Percentiles rank a stretch among this genome's conserved stretches.
Evolutionary conservation across 1,140 invertebrate genomes (phyloP).

Genomic region (Drosophila novamexicana): DNA sequence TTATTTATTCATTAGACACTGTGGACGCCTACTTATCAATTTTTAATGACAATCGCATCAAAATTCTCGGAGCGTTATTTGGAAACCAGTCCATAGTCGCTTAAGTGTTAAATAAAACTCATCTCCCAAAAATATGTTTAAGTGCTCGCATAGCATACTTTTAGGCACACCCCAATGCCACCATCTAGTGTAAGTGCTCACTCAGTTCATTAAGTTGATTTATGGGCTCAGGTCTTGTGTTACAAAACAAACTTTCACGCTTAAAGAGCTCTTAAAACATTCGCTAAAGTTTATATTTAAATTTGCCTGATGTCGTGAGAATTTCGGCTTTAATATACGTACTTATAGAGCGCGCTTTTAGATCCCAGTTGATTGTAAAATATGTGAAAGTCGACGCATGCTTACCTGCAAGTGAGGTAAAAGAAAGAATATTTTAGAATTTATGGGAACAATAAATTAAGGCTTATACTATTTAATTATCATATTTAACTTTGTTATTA

Average conservation of each 20-base stretch:
- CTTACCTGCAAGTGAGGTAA: conserved; percentile 56
- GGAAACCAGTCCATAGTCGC: conserved; percentile 11
- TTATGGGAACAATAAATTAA: neutral
- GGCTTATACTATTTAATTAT: neutral
- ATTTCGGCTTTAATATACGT: conserved; percentile 2
- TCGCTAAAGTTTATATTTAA: conserved; percentile 11
- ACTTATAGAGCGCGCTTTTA: conserved; percentile 26
- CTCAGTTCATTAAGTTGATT: conserved; percentile 45
- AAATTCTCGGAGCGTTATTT: conserved; percentile 6
- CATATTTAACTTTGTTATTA: neutral
- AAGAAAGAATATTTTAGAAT: neutral
- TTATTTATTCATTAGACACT: conserved; percentile 61
- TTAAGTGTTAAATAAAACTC: conserved; percentile 47
- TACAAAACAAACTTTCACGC: conserved; percentile 11
- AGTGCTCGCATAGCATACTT: conserved; percentile 15
- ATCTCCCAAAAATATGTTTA: neutral
- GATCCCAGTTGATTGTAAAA: conserved; percentile 1
- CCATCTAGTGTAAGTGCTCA: neutral
- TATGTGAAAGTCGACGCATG: conserved; percentile 8
- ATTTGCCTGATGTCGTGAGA: neutral
- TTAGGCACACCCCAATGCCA: neutral
- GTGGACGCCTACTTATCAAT: conserved; percentile 61
- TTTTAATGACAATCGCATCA: conserved; percentile 57
- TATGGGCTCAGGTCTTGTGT: conserved; percentile 24
- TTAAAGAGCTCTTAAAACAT: conserved; percentile 15